Evolutionary conservation across 2,888 invertebrate genomes (phyloP).

Genomic region (Hyppa rectilinea): DNA sequence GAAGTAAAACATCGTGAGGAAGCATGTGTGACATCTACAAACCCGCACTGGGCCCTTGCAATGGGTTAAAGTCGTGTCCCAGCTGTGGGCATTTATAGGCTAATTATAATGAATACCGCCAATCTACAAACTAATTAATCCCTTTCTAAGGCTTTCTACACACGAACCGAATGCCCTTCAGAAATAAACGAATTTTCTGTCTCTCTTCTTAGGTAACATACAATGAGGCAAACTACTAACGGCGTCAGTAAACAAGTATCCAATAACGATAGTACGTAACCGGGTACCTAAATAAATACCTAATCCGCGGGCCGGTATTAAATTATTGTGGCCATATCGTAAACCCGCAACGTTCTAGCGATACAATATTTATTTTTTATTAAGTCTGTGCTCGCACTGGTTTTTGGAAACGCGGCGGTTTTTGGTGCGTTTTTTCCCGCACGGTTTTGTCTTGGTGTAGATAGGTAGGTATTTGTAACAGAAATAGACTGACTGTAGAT

Average conservation of each 20-base stretch:
- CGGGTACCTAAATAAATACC: slow-evolving; percentile 83
- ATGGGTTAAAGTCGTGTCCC: no score
- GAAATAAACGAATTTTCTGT: no score
- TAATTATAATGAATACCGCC: no score
- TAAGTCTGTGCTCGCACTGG: slow-evolving; percentile 76
- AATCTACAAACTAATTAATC: no score
- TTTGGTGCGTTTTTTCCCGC: background rate
- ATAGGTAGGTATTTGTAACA: no score
- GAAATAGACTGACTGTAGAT: background rate
- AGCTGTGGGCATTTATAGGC: no score
- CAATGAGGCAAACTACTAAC: slow-evolving; percentile 45
- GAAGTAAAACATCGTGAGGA: no score
- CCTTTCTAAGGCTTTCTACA: no score
- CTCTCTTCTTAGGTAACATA: no score
- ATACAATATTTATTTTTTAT: slow-evolving; percentile 88
- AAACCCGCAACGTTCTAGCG: slow-evolving; percentile 78
- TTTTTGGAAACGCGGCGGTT: slow-evolving; percentile 54
- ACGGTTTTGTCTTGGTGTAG: background rate
- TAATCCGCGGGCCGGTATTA: slow-evolving; percentile 82
- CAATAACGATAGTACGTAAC: slow-evolving; percentile 44
- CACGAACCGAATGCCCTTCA: no score
- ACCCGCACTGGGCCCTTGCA: no score
- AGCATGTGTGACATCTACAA: no score
- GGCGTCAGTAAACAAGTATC: slow-evolving; percentile 55
- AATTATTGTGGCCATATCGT: slow-evolving; percentile 86